Evolutionary conservation across 2,888 invertebrate genomes (phyloP).

Genomic region (Drosophila borealis): DNA sequence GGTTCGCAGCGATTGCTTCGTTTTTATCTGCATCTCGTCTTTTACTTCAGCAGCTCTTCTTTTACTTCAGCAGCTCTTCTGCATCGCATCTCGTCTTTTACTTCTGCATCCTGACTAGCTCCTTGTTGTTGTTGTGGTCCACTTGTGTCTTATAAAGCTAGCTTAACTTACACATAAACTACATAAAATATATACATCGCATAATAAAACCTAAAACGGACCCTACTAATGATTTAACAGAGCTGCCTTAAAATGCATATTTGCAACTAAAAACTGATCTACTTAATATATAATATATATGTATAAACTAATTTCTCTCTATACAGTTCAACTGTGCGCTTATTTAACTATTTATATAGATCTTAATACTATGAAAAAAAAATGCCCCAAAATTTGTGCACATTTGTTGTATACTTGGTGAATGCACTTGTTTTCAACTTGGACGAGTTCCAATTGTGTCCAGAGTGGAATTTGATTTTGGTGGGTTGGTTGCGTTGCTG

Average conservation of each 20-base stretch:
- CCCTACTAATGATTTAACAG: constrained; percentile 2
- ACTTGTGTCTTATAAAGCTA: constrained; percentile 33
- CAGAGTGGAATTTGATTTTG: constrained; percentile 29
- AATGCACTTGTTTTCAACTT: constrained; percentile 29
- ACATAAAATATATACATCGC: constrained; percentile 20
- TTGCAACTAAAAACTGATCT: background rate
- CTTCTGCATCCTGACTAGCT: constrained; percentile 17
- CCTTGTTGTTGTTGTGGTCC: constrained; percentile 24
- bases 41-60: too few relatives aligned
- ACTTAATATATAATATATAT: background rate
- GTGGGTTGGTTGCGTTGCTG: constrained; percentile 22
- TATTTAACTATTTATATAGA: constrained; percentile 16
- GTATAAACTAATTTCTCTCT: background rate
- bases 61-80: too few relatives aligned
- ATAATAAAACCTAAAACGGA: constrained; percentile 4
- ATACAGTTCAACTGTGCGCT: constrained; percentile 48
- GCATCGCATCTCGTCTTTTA: background rate
- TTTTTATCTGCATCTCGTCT: too few relatives aligned
- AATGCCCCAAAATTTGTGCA: constrained; percentile 20
- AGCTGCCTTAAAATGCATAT: constrained; percentile 9
- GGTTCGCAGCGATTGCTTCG: background rate
- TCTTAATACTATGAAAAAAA: constrained; percentile 4
- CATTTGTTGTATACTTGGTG: constrained; percentile 18
- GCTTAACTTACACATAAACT: constrained; percentile 32
- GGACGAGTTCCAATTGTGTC: constrained; percentile 40